phyloP scores from a whole-genome alignment of 2,113 vertebrate genomes.

The Alaudala cheleensis region DNA sequence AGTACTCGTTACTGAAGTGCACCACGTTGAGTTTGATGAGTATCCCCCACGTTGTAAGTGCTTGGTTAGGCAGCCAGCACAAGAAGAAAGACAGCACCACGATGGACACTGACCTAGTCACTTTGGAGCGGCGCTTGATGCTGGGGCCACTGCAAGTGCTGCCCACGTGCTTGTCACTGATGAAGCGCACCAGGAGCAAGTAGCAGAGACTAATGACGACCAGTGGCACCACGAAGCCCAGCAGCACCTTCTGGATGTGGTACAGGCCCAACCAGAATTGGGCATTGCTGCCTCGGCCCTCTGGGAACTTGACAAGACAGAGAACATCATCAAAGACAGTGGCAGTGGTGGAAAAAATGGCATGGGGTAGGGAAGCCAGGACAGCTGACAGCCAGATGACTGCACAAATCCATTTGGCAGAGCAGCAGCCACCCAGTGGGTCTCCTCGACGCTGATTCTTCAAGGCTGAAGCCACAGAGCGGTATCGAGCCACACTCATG shows the following conservation, averaged over 20 bases:
- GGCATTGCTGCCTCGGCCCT: constrained; percentile 73
- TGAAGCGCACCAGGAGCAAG: constrained; percentile 87
- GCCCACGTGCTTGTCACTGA: constrained; percentile 59
- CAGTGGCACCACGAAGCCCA: constrained; percentile 90
- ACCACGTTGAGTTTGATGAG: constrained; percentile 93
- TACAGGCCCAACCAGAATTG: constrained; percentile 94
- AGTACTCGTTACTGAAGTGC: constrained; percentile 90
- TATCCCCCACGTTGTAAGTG: constrained; percentile 91
- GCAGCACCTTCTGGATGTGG: constrained; percentile 90
- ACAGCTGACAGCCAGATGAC: constrained; percentile 85
- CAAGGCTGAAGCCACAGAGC: constrained; percentile 87
- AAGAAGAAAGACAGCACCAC: constrained; percentile 94
- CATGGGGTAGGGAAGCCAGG: constrained; percentile 86
- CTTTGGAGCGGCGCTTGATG: constrained; percentile 85
- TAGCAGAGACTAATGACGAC: constrained; percentile 87
- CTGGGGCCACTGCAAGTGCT: constrained; percentile 74
- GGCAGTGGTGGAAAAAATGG: constrained; percentile 90
- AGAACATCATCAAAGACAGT: constrained; percentile 86
- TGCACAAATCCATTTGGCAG: constrained; percentile 78
- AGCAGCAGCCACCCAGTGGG: constrained; percentile 56
- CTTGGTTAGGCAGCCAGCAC: constrained; percentile 97
- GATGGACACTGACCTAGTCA: constrained; percentile 91
- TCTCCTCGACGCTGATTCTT: constrained; percentile 71
- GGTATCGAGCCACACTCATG: constrained; percentile 93
- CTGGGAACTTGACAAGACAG: constrained; percentile 90